Evolutionary conservation across 2,797 vertebrate genomes (phyloP), one percentile per base, ranked within the genome.

Genomic region (Prunella strophiata): DNA sequence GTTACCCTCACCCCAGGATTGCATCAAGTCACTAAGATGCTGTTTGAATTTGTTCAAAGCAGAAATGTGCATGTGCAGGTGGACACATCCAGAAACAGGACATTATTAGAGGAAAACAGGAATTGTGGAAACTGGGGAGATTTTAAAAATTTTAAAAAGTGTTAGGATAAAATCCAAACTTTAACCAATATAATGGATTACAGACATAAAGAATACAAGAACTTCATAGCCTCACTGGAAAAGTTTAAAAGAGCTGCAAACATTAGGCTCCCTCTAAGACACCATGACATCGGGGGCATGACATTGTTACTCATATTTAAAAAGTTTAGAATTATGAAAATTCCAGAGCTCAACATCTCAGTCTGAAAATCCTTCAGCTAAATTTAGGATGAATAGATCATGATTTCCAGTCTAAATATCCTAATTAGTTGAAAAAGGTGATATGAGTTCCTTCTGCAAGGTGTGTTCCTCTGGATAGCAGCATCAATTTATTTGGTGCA

Each of bases 251-350:
- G 45, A 62, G 17, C 36, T 54, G 50, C 18, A 75, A 88, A 67
- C 32, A 38, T 8, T 5, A 84, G 34, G 22, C 2, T 52, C 30
- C 16, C 34, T 61, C 72, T 30, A 65, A 78, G 26, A 63, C 9
- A 83, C 16, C 2, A 0, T 4, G 2, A 62, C 18, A 43, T 0
- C 9, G 21, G 5, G 55, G 21, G 6, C 11, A 34, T 36, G 63
- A 71, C 10, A 65, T 36, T 45, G 85, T 62, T 45, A 85, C 23
- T 38, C 16, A 11, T 22, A 68, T 68, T 92, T 70, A 67, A 54
- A 20, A 61, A 57, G n/a, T 42, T 77, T 15, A 93, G 42, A 93
- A 72, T 29, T 36, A 74, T 3, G 7, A 66, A 51, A 87, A 32
- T 19, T 38, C 66, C 42, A 67, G 75, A 83, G n/a, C n/a, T 82